phyloP scores from a whole-genome alignment of 1,140 invertebrate species.

The Limonius californicus region DNA sequence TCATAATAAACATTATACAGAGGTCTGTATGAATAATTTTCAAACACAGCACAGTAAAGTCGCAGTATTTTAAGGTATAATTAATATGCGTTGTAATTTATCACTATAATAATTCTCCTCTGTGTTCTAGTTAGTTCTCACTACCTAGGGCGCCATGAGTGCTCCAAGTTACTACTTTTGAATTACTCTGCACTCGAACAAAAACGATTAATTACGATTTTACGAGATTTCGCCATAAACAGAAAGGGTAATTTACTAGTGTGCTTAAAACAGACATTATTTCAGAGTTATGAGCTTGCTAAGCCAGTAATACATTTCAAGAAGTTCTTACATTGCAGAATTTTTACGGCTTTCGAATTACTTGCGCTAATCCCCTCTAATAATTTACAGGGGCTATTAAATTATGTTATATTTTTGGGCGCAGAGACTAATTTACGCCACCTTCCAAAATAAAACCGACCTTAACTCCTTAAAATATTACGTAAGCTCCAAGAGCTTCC shows the following conservation, averaged over 20 bases:
- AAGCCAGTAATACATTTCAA: slow-evolving; percentile 1
- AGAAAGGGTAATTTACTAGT: neutral
- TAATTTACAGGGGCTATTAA: neutral
- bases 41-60: neutral
- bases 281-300: slow-evolving; percentile 1
- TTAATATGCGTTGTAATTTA: neutral
- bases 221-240: neutral
- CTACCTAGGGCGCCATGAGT: neutral
- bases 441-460: too few relatives aligned
- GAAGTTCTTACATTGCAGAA: neutral
- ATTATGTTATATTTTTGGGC: neutral
- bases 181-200: neutral
- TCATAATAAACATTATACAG: neutral
- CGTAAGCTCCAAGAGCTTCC: too few relatives aligned
- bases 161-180: neutral
- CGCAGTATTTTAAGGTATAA: too few relatives aligned
- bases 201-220: slow-evolving; percentile 1
- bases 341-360: slow-evolving; percentile 1
- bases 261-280: slow-evolving; percentile 1
- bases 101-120: neutral
- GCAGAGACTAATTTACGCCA: too few relatives aligned
- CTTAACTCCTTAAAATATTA: too few relatives aligned
- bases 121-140: neutral
- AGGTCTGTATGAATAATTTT: neutral
- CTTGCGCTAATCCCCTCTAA: neutral